Percentiles rank a stretch among this genome's conserved stretches.
phyloP scores from a whole-genome alignment of 2,888 invertebrate species.

The Himalopsyche anomala region DNA sequence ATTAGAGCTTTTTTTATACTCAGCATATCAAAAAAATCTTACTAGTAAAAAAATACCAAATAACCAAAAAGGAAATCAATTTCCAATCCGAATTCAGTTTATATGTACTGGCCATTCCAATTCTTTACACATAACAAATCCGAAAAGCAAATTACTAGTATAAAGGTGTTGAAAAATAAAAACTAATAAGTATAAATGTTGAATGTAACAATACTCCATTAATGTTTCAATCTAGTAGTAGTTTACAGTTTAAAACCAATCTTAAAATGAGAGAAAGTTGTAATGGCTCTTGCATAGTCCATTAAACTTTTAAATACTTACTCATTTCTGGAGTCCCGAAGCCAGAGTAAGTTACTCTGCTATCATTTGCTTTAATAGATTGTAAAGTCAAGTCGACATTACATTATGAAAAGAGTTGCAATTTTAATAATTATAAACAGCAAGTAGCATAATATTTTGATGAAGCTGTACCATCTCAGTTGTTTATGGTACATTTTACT shows the following conservation, averaged over 20 bases:
- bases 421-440: conserved; percentile 10
- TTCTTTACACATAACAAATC: too few relatives aligned
- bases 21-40: too few relatives aligned
- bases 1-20: too few relatives aligned
- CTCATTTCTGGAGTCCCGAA: not conserved
- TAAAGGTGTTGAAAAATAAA: too few relatives aligned
- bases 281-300: conserved; percentile 10
- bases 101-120: not conserved
- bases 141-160: too few relatives aligned
- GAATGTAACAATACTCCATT: not conserved
- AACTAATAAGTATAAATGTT: not conserved
- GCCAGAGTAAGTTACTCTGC: not conserved
- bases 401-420: not conserved
- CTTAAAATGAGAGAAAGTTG: conserved; percentile 5
- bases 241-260: not conserved
- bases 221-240: conserved; percentile 11
- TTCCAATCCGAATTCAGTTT: not conserved
- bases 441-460: not conserved
- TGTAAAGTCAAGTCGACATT: not conserved
- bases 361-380: conserved; percentile 16
- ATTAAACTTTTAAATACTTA: conserved; percentile 12
- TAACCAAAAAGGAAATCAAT: too few relatives aligned
- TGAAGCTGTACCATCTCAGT: too few relatives aligned
- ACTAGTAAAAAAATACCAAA: too few relatives aligned
- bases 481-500: too few relatives aligned